Evolutionary conservation across 2,888 invertebrate genomes (phyloP).

Genomic region (Sinodicranocentrus sp.): DNA sequence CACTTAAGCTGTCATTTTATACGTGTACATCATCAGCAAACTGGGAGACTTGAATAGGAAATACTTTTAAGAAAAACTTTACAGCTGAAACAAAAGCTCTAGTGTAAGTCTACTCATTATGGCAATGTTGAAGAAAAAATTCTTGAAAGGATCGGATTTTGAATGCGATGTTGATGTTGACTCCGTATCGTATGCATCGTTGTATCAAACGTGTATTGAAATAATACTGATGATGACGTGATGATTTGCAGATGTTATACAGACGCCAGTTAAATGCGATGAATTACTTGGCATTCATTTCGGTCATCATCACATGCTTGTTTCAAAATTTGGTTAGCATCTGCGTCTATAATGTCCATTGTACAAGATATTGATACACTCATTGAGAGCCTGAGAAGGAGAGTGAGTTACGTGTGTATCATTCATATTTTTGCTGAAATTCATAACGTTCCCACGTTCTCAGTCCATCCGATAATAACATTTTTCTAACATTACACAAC

Average conservation of each 20-base stretch:
- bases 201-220: constrained; percentile 12
- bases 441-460: too few relatives aligned
- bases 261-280: background rate
- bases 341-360: background rate
- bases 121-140: background rate
- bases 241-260: constrained; percentile 66
- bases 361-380: constrained; percentile 51
- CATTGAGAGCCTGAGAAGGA: background rate
- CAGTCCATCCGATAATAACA: too few relatives aligned
- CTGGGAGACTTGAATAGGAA: background rate
- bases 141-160: background rate
- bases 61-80: background rate
- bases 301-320: background rate
- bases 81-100: constrained; percentile 4
- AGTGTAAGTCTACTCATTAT: too few relatives aligned
- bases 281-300: background rate
- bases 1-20: constrained; percentile 6
- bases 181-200: background rate
- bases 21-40: constrained; percentile 30
- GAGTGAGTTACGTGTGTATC: too few relatives aligned
- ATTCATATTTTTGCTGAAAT: too few relatives aligned
- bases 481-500: too few relatives aligned
- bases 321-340: constrained; percentile 10
- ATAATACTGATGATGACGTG: constrained; percentile 35
- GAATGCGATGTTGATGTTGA: too few relatives aligned